Evolutionary conservation across 2,113 vertebrate genomes (phyloP).

Genomic region (Eupsittula cactorum): DNA sequence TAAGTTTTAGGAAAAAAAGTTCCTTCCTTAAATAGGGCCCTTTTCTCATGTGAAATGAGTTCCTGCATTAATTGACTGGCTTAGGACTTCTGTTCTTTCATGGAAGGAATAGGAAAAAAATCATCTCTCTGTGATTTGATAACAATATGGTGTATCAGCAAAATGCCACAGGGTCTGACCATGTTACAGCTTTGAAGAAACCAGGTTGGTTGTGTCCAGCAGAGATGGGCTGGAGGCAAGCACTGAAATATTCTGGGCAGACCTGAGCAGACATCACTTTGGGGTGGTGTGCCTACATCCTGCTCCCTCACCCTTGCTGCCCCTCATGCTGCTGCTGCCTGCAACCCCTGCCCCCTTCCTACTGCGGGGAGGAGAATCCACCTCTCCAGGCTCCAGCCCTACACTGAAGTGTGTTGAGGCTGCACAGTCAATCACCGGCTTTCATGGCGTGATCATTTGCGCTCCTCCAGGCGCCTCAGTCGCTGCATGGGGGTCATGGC

Average conservation of each 20-base stretch:
- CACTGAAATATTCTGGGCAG: neutral
- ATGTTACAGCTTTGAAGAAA: neutral
- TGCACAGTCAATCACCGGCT: neutral
- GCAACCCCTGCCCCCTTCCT: too few relatives aligned
- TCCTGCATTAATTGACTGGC: neutral
- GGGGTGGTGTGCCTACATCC: fast-evolving
- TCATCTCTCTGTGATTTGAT: neutral
- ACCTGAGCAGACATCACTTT: neutral
- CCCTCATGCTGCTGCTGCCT: neutral
- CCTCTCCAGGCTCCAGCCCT: neutral
- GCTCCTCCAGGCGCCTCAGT: neutral
- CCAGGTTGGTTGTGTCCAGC: neutral
- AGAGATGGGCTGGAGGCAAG: neutral
- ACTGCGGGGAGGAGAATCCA: fast-evolving
- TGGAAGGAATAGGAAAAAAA: neutral
- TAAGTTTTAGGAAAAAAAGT: neutral
- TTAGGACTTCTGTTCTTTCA: neutral
- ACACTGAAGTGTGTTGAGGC: neutral
- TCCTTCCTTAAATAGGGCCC: neutral
- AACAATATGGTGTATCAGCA: neutral
- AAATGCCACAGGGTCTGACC: neutral
- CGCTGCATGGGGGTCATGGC: fast-evolving
- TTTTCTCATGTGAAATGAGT: neutral
- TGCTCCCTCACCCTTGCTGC: neutral
- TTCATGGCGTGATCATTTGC: fast-evolving